phyloP scores from a whole-genome alignment of 2,888 invertebrate species.

The Lissonota sp. region DNA sequence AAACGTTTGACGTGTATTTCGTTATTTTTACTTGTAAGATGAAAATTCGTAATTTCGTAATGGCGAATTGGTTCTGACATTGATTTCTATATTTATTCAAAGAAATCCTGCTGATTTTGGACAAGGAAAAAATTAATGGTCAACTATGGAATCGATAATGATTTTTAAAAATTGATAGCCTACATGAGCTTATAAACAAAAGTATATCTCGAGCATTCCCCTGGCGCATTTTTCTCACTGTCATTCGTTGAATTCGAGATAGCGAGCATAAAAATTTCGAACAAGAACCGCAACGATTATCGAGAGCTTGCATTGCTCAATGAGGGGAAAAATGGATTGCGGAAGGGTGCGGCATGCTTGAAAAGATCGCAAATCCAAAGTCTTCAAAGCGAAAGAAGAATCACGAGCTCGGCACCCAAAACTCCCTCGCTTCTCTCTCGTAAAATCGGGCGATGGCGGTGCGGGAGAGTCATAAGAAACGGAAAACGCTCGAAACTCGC shows the following conservation, averaged over 20 bases:
- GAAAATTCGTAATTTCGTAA: slow-evolving; percentile 8
- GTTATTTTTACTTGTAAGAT: background rate
- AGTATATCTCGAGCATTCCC: no score
- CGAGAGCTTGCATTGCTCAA: slow-evolving; percentile 33
- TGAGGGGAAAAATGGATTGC: slow-evolving; percentile 9
- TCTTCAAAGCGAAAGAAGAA: slow-evolving; percentile 2
- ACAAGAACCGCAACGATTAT: background rate
- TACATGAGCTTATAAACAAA: no score
- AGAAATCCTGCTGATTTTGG: no score
- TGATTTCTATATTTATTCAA: no score
- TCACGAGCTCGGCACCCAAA: no score
- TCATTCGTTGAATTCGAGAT: no score
- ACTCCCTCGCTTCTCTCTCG: no score
- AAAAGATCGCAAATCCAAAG: slow-evolving; percentile 16
- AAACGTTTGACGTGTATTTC: slow-evolving; percentile 33
- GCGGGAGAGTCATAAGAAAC: slow-evolving; percentile 15
- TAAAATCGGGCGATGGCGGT: background rate
- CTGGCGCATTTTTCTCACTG: no score
- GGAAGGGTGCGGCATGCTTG: slow-evolving; percentile 8
- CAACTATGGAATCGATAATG: no score
- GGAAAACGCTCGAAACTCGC: slow-evolving; percentile 31
- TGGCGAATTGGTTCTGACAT: background rate
- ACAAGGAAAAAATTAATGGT: no score
- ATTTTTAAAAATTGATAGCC: no score
- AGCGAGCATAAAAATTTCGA: no score